Base-by-base conservation (phyloP, 2,113 vertebrate genomes). In the Neogobius melanostomus region DNA sequence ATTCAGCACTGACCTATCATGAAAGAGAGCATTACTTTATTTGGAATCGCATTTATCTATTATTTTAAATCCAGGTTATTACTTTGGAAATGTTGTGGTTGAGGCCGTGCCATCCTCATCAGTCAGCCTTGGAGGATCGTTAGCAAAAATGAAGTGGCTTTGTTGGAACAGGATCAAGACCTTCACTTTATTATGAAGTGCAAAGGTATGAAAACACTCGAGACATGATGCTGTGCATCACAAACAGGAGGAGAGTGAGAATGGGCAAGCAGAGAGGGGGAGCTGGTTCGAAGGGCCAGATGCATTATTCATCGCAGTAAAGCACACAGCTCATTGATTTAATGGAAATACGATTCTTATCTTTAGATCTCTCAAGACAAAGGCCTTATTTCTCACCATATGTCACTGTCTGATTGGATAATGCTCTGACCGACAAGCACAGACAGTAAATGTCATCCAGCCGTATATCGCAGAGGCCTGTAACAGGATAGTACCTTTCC, bases 291-390 rank as follows among this genome's bases (percentile, higher is more conserved):
- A 82, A 72, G 74, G 66, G 44, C 21, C 6, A 61, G 14, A 88
- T 90, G 79, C 90, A 90, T 90, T 90, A 91, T 92, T 90, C 84
- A 92, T 90, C 6, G 59, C 70, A 43, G 75, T 91, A 85, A 90
- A 86, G 87, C 86, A 74, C 85, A 86, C 87, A 84, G 84, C 84
- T 80, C 84, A 90, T 91, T 87, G 91, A 90, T 91, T 90, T 82
- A 90, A 90, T 91, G 89, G 86, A 90, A 91, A 91, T 88, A 85
- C 73, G 66, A 91, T 87, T 90, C 80, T 88, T 90, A 89, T 92
- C 88, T 87, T 90, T 80, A 76, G 89, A 91, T 86, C 83, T 85
- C 82, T 71, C 66, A 86, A 90, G 89, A 90, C 88, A 90, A 82
- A 82, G 66, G 74, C 82, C 75, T 74, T 81, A 87, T 87, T 89